Conservation (phyloP, 37 sponge, comb jelly and placozoan species). For the Agelas oroides region DNA sequence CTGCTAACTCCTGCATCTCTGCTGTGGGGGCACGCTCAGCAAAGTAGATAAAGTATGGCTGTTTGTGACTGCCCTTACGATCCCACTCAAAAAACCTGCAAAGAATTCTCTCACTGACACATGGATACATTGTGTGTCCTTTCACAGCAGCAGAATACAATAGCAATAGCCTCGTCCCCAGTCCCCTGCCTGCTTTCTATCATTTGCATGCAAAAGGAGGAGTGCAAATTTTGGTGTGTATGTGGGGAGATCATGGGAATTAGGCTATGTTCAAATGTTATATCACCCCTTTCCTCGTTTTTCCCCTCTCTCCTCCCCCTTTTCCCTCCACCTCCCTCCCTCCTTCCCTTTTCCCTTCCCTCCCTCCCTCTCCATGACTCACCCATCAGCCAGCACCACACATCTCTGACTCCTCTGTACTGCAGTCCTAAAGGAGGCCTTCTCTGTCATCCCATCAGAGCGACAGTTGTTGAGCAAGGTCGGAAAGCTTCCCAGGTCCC, state of each 20-base stretch:
- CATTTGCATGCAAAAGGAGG: too few species aligned
- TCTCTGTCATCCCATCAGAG: constrained; percentile 81
- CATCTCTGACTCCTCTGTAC: constrained; percentile 78
- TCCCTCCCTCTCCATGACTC: neutral
- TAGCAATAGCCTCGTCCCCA: too few species aligned
- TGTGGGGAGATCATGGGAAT: too few species aligned
- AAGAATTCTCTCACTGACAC: neutral
- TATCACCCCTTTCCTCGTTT: too few species aligned
- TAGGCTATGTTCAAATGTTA: too few species aligned
- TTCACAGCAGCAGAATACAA: too few species aligned
- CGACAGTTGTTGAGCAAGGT: constrained; percentile 88
- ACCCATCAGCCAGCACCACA: constrained; percentile 89
- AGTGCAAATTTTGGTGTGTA: too few species aligned
- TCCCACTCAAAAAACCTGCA: constrained; percentile 85
- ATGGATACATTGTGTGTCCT: too few species aligned
- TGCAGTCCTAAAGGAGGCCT: constrained; percentile 84
- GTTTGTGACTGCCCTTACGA: constrained; percentile 45
- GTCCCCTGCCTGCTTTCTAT: too few species aligned
- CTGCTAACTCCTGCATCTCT: constrained; percentile 28
- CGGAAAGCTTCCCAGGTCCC: constrained; percentile 34
- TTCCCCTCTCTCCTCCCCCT: too few species aligned
- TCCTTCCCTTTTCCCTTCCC: too few species aligned
- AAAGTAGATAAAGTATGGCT: constrained; percentile 83
- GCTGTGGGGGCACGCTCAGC: constrained; percentile 27
- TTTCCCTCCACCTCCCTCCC: too few species aligned